Evolutionary conservation across 2,888 invertebrate genomes (phyloP).

Genomic region (Drosophila picticornis): DNA sequence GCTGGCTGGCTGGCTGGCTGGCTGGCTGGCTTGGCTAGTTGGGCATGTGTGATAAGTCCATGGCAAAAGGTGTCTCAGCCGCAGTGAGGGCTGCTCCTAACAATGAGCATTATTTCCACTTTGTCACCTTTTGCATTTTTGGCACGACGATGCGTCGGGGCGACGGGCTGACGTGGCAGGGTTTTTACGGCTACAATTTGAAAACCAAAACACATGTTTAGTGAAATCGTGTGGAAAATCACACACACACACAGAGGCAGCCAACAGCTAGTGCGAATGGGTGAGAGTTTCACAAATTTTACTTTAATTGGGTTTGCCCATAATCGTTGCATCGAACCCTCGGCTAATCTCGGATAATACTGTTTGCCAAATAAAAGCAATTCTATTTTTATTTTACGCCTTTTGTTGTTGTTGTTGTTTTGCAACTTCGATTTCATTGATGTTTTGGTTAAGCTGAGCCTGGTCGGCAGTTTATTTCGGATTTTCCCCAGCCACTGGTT

Average conservation of each 20-base stretch:
- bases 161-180: conserved; percentile 32
- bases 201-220: conserved; percentile 81
- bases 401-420: conserved; percentile 27
- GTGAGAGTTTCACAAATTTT: conserved; percentile 54
- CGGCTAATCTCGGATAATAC: conserved; percentile 83
- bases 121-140: conserved; percentile 75
- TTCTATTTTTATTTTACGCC: conserved; percentile 70
- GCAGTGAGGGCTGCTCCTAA: conserved; percentile 47
- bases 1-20: background rate
- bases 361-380: conserved; percentile 82
- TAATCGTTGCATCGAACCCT: conserved; percentile 83
- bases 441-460: conserved; percentile 21
- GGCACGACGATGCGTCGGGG: conserved; percentile 32
- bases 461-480: background rate
- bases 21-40: conserved; percentile 18
- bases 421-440: conserved; percentile 52
- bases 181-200: conserved; percentile 67
- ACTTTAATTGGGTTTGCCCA: conserved; percentile 84
- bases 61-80: conserved; percentile 58
- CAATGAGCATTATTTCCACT: conserved; percentile 81
- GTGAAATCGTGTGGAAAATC: conserved; percentile 78
- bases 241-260: conserved; percentile 41
- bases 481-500: conserved; percentile 42
- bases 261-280: background rate
- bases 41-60: conserved; percentile 62